phyloP scores from a whole-genome alignment of 2,113 vertebrate species.

The Microcebus jonahi region DNA sequence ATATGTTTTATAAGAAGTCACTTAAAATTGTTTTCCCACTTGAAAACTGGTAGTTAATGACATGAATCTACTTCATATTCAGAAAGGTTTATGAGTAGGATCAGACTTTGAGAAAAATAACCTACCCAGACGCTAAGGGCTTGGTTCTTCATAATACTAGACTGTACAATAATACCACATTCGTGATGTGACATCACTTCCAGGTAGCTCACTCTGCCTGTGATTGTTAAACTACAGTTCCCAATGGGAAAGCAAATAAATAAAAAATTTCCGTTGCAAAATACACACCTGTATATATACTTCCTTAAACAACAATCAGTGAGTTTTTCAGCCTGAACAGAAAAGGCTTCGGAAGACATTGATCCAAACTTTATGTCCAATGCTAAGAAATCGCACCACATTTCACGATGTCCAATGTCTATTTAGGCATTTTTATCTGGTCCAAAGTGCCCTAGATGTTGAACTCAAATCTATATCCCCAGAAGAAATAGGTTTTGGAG shows the following conservation, averaged over 20 bases:
- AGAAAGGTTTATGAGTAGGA: background rate
- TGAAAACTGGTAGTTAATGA: background rate
- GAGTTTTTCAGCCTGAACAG: background rate
- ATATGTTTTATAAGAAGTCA: background rate
- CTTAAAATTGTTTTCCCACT: background rate
- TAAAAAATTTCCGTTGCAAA: background rate
- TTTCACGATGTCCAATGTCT: background rate
- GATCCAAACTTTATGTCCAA: background rate
- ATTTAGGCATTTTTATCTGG: background rate
- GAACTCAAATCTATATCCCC: background rate
- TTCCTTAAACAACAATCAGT: background rate
- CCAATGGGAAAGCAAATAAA: background rate
- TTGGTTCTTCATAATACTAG: background rate
- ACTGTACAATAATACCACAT: background rate
- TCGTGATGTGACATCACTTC: background rate
- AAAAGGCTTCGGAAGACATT: background rate
- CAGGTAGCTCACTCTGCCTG: background rate
- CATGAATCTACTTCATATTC: background rate
- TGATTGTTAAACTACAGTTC: background rate
- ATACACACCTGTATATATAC: background rate
- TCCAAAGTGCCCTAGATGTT: background rate
- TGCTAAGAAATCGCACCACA: background rate
- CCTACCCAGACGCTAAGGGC: background rate
- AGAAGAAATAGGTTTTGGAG: background rate
- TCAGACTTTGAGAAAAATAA: background rate